These are phyloP conservation scores for Cecropterus lyciades DNA, from an alignment of 1,140 invertebrate genomes.

Conservation along the genomic window DNA sequence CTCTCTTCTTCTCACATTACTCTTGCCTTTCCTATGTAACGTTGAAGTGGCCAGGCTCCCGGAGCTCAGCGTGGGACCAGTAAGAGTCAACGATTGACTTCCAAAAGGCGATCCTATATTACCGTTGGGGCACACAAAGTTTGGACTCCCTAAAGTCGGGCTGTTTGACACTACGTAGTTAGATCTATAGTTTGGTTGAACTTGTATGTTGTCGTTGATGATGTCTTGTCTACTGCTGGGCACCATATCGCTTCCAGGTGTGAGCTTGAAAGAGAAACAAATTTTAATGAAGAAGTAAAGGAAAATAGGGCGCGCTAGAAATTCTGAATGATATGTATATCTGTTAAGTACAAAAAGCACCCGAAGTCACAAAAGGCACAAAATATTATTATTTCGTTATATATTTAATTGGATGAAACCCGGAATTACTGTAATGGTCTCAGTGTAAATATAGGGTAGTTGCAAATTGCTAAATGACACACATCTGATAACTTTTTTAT, in stretches of 20 bases:
- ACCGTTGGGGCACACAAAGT: slow-evolving; percentile 78
- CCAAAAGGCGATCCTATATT: slow-evolving; percentile 70
- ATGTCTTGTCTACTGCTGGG: slow-evolving; percentile 66
- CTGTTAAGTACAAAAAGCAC: no score
- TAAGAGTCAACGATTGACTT: slow-evolving; percentile 66
- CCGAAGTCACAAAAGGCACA: no score
- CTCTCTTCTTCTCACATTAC: slow-evolving; percentile 72
- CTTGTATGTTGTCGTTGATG: slow-evolving; percentile 69
- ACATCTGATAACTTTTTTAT: no score
- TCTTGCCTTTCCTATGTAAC: slow-evolving; percentile 74
- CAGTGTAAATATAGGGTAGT: no score
- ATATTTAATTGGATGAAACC: no score
- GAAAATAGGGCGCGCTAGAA: no score
- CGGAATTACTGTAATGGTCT: no score
- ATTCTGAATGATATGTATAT: no score
- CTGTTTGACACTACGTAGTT: slow-evolving; percentile 70
- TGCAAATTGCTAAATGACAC: no score
- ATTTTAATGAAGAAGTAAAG: not conserved
- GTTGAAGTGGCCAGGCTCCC: slow-evolving; percentile 72
- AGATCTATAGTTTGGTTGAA: slow-evolving; percentile 70
- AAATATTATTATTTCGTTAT: no score
- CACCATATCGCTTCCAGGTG: slow-evolving; percentile 57
- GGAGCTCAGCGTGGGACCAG: slow-evolving; percentile 72
- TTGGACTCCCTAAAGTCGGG: slow-evolving; percentile 77
- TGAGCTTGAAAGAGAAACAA: slow-evolving; percentile 54